Evolutionary conservation across 2,888 invertebrate genomes (phyloP).

Genomic region (Epinotia bilunana): DNA sequence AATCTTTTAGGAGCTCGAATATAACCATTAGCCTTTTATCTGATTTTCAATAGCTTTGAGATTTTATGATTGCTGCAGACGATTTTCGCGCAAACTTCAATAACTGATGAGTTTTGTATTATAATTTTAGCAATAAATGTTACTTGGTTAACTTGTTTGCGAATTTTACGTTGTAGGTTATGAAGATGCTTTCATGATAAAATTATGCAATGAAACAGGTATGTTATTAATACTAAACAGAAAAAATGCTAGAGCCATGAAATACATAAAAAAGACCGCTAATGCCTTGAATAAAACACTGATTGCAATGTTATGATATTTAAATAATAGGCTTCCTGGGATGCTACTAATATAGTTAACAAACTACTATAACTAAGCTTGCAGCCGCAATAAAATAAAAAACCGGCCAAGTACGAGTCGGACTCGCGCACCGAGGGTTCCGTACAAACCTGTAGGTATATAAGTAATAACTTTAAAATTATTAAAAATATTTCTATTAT

Average conservation of each 20-base stretch:
- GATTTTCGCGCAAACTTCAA: background rate
- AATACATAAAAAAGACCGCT: background rate
- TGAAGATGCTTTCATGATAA: background rate
- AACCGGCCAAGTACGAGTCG: no score
- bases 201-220: background rate
- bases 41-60: conserved; percentile 28
- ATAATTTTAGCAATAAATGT: background rate
- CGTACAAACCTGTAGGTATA: no score
- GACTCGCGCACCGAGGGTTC: no score
- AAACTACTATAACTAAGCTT: no score
- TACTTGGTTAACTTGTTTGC: background rate
- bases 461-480: no score
- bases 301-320: no score
- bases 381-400: no score
- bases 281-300: no score
- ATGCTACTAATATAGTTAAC: no score
- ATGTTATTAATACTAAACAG: background rate
- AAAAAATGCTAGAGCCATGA: background rate
- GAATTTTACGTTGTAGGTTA: background rate
- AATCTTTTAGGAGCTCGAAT: conserved; percentile 23
- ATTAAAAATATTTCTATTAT: no score
- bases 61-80: conserved; percentile 28
- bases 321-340: no score
- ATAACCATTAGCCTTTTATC: conserved; percentile 36
- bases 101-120: conserved; percentile 14